A percentile compares a stretch with the other conserved stretches of the same genome.
phyloP scores from a whole-genome alignment of 1,140 invertebrate species.

The Drosophila burlai region DNA sequence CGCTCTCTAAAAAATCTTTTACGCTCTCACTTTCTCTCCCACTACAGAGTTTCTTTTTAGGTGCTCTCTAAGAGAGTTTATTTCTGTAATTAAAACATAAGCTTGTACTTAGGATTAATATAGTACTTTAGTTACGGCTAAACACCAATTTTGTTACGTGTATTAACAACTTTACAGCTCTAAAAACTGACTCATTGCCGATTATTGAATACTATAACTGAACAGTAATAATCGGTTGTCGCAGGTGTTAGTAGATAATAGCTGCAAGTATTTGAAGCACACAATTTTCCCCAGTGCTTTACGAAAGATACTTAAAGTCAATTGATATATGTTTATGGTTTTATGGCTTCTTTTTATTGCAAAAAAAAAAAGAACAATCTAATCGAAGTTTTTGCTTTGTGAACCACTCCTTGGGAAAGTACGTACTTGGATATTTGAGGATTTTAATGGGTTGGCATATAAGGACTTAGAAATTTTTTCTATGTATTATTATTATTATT shows the following conservation, averaged over 20 bases:
- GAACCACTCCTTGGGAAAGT: conserved; percentile 11
- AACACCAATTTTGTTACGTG: background rate
- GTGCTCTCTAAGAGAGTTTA: no score
- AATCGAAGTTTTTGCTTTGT: conserved; percentile 22
- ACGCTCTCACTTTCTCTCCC: no score
- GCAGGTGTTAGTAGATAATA: conserved; percentile 13
- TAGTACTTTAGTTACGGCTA: background rate
- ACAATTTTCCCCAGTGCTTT: background rate
- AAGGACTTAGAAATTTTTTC: background rate
- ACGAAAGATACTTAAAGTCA: conserved; percentile 8
- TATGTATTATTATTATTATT: background rate
- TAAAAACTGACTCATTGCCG: conserved; percentile 2
- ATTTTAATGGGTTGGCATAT: background rate
- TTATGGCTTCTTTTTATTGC: background rate
- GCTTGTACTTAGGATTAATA: no score
- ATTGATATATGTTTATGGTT: conserved; percentile 24
- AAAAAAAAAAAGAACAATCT: conserved; percentile 18
- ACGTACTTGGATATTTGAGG: conserved; percentile 1
- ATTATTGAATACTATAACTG: background rate
- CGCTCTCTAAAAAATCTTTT: background rate
- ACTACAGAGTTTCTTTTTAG: no score
- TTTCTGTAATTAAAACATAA: no score
- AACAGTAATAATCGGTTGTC: conserved; percentile 1
- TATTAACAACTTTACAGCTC: background rate
- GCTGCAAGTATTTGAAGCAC: background rate